Conservation (phyloP, 1,140 invertebrate species). For the Copidosoma floridanum region DNA sequence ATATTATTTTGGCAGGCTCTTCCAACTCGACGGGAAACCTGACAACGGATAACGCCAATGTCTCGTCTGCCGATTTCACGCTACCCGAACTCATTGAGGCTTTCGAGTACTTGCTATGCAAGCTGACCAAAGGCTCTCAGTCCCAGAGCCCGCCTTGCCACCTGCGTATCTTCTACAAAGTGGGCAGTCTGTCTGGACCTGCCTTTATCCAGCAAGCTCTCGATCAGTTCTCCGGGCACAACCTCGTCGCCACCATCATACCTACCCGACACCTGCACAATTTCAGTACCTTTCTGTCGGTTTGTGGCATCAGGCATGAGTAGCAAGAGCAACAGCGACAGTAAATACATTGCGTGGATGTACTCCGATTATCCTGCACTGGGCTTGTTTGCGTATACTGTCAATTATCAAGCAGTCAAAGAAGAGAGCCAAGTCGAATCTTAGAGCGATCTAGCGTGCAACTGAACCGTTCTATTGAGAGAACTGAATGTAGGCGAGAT, state of each 20-base stretch:
- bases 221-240: constrained; percentile 56
- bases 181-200: constrained; percentile 59
- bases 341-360: too few relatives aligned
- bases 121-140: constrained; percentile 68
- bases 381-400: neutral
- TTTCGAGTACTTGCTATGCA: constrained; percentile 70
- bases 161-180: constrained; percentile 74
- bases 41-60: constrained; percentile 60
- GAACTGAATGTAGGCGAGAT: too few relatives aligned
- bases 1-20: constrained; percentile 51
- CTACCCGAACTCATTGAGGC: constrained; percentile 65
- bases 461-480: too few relatives aligned
- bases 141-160: constrained; percentile 64
- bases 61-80: constrained; percentile 61
- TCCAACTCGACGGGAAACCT: constrained; percentile 66
- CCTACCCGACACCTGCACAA: constrained; percentile 76
- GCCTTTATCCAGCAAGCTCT: constrained; percentile 59
- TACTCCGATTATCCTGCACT: too few relatives aligned
- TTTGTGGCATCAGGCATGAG: constrained; percentile 68
- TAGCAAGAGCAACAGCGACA: constrained; percentile 24
- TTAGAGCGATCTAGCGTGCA: too few relatives aligned
- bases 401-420: constrained; percentile 8
- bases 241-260: constrained; percentile 70
- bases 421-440: neutral
- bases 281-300: constrained; percentile 74